A percentile compares a stretch with the other conserved stretches of the same genome.
Conservation (phyloP, 2,113 vertebrate genomes). For the Trogon surrucura region DNA sequence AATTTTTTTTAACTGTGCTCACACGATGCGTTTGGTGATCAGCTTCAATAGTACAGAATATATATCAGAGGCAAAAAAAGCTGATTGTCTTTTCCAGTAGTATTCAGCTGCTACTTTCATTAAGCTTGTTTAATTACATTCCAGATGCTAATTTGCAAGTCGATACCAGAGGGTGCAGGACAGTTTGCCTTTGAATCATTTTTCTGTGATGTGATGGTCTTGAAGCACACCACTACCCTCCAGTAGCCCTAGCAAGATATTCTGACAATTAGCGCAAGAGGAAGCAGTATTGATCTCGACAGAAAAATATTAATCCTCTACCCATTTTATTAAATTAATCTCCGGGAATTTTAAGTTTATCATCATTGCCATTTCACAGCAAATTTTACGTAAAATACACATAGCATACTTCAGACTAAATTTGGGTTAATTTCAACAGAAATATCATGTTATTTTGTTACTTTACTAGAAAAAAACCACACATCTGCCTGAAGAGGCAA, state of each 20-base stretch:
- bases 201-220: constrained; percentile 94
- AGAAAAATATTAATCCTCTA: constrained; percentile 90
- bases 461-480: not conserved
- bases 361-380: constrained; percentile 19
- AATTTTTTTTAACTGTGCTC: constrained; percentile 92
- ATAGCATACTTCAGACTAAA: not conserved
- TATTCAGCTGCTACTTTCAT: constrained; percentile 93
- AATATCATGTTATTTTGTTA: not conserved
- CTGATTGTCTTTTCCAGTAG: constrained; percentile 84
- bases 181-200: constrained; percentile 90
- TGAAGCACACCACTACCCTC: constrained; percentile 83
- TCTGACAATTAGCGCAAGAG: constrained; percentile 95
- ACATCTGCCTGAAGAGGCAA: not conserved
- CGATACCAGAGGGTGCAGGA: constrained; percentile 93
- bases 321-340: constrained; percentile 88
- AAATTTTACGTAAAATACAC: constrained; percentile 25
- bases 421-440: not conserved
- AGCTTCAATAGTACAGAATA: constrained; percentile 88
- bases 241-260: constrained; percentile 80
- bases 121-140: constrained; percentile 97
- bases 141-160: constrained; percentile 99
- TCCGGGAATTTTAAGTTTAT: constrained; percentile 84
- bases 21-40: constrained; percentile 88
- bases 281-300: constrained; percentile 86
- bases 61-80: constrained; percentile 79